Evolutionary conservation across 2,797 vertebrate species (phyloP).

Genomic region (Phataginus tetradactyla): DNA sequence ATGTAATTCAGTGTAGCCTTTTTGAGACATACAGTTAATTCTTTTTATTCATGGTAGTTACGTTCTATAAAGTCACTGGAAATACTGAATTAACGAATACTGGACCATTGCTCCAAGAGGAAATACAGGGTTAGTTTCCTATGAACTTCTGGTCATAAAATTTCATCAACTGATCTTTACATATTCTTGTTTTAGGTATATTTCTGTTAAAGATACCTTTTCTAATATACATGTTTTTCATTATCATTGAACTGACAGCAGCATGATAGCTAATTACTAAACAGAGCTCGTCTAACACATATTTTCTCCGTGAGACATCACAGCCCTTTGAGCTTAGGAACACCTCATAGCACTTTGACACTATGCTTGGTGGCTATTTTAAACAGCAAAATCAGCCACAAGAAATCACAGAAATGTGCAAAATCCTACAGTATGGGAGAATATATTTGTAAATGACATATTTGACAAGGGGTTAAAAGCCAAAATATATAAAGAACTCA

Average conservation of each 20-base stretch:
- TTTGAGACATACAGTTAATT: not conserved
- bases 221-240: not conserved
- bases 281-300: not conserved
- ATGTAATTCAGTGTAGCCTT: not conserved
- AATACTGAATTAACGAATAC: slow-evolving; percentile 30
- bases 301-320: not conserved
- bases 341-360: not conserved
- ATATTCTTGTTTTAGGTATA: not conserved
- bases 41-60: not conserved
- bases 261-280: not conserved
- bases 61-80: not conserved
- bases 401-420: not conserved
- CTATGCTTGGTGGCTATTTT: not conserved
- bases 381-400: not conserved
- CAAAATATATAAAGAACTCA: no score
- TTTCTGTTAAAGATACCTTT: not conserved
- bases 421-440: not conserved
- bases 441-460: no score
- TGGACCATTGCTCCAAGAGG: not conserved
- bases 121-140: not conserved
- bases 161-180: not conserved
- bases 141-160: not conserved
- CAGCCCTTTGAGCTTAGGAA: not conserved
- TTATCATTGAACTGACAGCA: not conserved
- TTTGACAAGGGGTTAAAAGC: no score